These are phyloP conservation scores for Halichondria panicea DNA, from an alignment of 37 sponge, comb jelly and placozoan species.

Conservation along the genomic window DNA sequence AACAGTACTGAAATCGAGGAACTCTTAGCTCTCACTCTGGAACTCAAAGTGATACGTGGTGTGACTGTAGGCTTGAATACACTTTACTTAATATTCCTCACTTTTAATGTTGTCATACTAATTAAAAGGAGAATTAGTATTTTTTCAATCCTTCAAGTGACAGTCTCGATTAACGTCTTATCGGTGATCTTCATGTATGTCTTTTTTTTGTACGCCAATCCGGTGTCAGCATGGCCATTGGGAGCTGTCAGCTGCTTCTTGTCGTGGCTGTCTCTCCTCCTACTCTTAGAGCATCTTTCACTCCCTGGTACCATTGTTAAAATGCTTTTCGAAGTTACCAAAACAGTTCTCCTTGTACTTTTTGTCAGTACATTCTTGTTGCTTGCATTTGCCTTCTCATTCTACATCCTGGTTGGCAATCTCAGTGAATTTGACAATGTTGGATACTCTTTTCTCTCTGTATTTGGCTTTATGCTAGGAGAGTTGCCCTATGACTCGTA, in stretches of 20 bases:
- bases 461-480: slow-evolving; percentile 61
- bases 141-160: too few relatives aligned
- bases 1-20: too few relatives aligned
- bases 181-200: background rate
- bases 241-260: slow-evolving; percentile 76
- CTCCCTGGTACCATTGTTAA: slow-evolving; percentile 74
- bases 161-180: background rate
- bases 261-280: slow-evolving; percentile 64
- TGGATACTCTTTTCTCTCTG: slow-evolving; percentile 50
- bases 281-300: slow-evolving; percentile 54
- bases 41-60: slow-evolving; percentile 7
- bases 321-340: slow-evolving; percentile 74
- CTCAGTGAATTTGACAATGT: slow-evolving; percentile 25
- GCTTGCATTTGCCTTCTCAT: slow-evolving; percentile 62
- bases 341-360: slow-evolving; percentile 55
- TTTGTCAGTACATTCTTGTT: slow-evolving; percentile 45
- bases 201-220: slow-evolving; percentile 35
- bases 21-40: too few relatives aligned
- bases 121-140: background rate
- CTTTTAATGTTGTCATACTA: background rate
- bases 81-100: background rate
- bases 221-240: slow-evolving; percentile 38
- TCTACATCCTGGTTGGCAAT: slow-evolving; percentile 63
- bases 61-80: background rate
- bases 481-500: slow-evolving; percentile 55